phyloP scores from a whole-genome alignment of 2,113 vertebrate species.

The Ammospiza nelsoni region DNA sequence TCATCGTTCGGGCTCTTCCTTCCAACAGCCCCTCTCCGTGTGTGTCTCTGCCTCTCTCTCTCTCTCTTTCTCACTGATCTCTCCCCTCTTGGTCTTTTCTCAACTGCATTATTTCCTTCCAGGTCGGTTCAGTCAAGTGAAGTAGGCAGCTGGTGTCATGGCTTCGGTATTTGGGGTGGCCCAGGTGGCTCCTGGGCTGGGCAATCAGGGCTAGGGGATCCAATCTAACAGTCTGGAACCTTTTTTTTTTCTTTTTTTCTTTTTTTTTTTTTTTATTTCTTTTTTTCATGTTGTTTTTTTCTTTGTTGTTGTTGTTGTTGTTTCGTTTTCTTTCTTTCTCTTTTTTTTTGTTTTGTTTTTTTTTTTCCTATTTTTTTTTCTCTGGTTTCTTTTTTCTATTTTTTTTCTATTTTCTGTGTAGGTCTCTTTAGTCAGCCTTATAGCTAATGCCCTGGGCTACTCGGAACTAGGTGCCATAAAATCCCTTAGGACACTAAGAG shows the following conservation, averaged over 20 bases:
- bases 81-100: conserved; percentile 77
- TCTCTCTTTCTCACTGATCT: conserved; percentile 64
- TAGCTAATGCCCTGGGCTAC: conserved; percentile 99
- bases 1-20: conserved; percentile 90
- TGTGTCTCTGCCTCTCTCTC: conserved; percentile 78
- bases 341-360: conserved; percentile 69
- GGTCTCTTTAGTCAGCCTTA: conserved; percentile 99
- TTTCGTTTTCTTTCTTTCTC: conserved; percentile 83
- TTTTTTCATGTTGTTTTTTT: conserved; percentile 82
- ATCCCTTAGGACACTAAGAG: conserved; percentile 99
- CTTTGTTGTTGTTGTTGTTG: conserved; percentile 66
- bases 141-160: conserved; percentile 86
- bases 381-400: conserved; percentile 78
- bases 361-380: conserved; percentile 81
- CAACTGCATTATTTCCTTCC: conserved; percentile 92
- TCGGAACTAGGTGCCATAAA: conserved; percentile 99
- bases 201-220: conserved; percentile 87
- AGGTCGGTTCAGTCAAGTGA: conserved; percentile 93
- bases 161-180: conserved; percentile 69
- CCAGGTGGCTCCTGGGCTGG: conserved; percentile 77
- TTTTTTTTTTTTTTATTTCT: conserved; percentile 71
- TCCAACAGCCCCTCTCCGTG: conserved; percentile 79
- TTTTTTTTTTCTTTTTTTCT: conserved; percentile 86
- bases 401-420: conserved; percentile 96
- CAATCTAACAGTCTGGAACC: conserved; percentile 99